Percentiles rank a stretch among this genome's conserved stretches.
Evolutionary conservation across 2,797 vertebrate genomes (phyloP).

Genomic region (Myiothlypis chrysogaster): DNA sequence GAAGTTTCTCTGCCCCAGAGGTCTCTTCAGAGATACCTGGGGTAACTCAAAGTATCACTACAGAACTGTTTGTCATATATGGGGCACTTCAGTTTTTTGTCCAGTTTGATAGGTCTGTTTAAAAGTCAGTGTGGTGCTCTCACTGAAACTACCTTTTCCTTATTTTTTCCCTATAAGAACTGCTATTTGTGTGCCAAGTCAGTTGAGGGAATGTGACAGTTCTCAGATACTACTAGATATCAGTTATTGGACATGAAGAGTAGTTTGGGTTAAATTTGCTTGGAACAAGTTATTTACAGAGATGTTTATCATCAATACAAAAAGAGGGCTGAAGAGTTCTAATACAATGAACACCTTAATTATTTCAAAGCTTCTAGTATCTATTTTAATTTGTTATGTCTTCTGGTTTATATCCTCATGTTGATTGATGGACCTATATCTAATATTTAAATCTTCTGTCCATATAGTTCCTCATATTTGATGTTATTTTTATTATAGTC

Average conservation of each 20-base stretch:
- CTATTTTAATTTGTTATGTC: not conserved
- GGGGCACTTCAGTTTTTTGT: not conserved
- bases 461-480: not conserved
- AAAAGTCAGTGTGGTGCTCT: not conserved
- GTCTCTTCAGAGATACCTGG: not conserved
- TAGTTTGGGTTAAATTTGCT: not conserved
- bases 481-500: not conserved
- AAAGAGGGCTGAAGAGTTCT: not conserved
- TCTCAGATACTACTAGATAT: not conserved
- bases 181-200: not conserved
- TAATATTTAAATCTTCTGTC: not conserved
- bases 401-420: not conserved
- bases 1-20: not conserved
- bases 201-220: not conserved
- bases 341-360: not conserved
- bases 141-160: not conserved
- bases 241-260: not conserved
- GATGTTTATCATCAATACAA: not conserved
- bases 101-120: not conserved
- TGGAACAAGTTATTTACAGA: not conserved
- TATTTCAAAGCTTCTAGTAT: not conserved
- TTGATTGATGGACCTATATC: not conserved
- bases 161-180: not conserved
- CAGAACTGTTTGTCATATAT: not conserved
- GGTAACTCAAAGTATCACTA: not conserved